phyloP scores from a whole-genome alignment of 2,888 invertebrate genomes.

The Hypomecis atomaria region DNA sequence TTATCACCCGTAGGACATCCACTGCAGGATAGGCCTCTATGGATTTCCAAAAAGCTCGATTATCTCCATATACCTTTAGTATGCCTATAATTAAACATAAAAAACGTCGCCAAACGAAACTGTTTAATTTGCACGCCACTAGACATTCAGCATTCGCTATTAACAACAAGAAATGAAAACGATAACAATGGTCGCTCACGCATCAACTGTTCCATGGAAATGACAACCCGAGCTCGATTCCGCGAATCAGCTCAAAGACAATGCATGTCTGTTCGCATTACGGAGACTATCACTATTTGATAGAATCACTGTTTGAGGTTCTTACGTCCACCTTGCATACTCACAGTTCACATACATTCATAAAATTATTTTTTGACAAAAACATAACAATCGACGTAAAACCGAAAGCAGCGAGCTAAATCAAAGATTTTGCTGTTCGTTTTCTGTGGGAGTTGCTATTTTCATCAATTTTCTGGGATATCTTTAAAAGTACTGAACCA shows the following conservation, averaged over 20 bases:
- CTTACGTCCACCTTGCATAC: background rate
- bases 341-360: too few relatives aligned
- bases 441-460: too few relatives aligned
- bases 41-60: too few relatives aligned
- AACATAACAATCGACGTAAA: too few relatives aligned
- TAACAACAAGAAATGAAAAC: slow-evolving; percentile 38
- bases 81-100: background rate
- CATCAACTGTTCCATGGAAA: slow-evolving; percentile 40
- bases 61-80: background rate
- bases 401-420: too few relatives aligned
- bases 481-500: too few relatives aligned
- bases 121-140: slow-evolving; percentile 4
- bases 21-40: too few relatives aligned
- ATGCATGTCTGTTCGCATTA: slow-evolving; percentile 45
- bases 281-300: slow-evolving; percentile 29
- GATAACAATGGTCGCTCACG: slow-evolving; percentile 44
- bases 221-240: slow-evolving; percentile 45
- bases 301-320: slow-evolving; percentile 18
- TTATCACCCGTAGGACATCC: too few relatives aligned
- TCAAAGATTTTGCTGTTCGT: too few relatives aligned
- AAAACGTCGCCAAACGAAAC: background rate
- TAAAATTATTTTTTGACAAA: too few relatives aligned
- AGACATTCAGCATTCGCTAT: slow-evolving; percentile 21
- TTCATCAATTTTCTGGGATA: too few relatives aligned
- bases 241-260: slow-evolving; percentile 48